phyloP scores from a whole-genome alignment of 30 jellyfish, hydroid and myxozoan species.

The Aurelia coerulea region DNA sequence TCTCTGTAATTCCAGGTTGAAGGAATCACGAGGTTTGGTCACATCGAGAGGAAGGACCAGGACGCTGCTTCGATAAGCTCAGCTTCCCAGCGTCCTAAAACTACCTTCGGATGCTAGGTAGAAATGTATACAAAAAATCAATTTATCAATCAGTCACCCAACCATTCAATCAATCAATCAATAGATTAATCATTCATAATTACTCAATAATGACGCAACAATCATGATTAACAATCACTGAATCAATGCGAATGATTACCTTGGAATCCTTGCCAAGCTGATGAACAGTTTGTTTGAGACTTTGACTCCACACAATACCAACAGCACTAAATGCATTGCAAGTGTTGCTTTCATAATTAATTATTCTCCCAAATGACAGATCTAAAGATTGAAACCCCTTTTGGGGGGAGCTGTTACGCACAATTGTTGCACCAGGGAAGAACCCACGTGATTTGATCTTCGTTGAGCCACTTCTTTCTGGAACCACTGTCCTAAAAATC shows the following conservation, averaged over 20 bases:
- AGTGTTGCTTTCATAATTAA: constrained; percentile 12
- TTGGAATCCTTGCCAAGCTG: constrained; percentile 39
- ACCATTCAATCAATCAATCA: background rate
- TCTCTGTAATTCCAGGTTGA: too few relatives aligned
- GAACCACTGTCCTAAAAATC: constrained; percentile 13
- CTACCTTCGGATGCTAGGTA: too few relatives aligned
- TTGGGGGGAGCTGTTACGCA: constrained; percentile 6
- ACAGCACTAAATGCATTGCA: constrained; percentile 34
- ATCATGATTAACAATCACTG: background rate
- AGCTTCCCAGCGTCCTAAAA: too few relatives aligned
- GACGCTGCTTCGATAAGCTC: too few relatives aligned
- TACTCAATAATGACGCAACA: background rate
- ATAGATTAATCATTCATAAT: background rate
- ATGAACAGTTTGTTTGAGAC: constrained; percentile 9
- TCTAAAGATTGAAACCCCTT: constrained; percentile 29
- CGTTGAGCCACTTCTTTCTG: constrained; percentile 20
- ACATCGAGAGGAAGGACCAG: too few relatives aligned
- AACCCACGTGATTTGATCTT: constrained; percentile 16
- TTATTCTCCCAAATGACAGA: constrained; percentile 22
- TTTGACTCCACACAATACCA: constrained; percentile 34
- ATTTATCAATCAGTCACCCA: too few relatives aligned
- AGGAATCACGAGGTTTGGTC: too few relatives aligned
- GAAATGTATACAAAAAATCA: too few relatives aligned
- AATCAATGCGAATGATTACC: background rate
- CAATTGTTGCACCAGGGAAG: constrained; percentile 49